Base-by-base conservation (phyloP, 2,888 invertebrate genomes). In the Lypha dubia region DNA sequence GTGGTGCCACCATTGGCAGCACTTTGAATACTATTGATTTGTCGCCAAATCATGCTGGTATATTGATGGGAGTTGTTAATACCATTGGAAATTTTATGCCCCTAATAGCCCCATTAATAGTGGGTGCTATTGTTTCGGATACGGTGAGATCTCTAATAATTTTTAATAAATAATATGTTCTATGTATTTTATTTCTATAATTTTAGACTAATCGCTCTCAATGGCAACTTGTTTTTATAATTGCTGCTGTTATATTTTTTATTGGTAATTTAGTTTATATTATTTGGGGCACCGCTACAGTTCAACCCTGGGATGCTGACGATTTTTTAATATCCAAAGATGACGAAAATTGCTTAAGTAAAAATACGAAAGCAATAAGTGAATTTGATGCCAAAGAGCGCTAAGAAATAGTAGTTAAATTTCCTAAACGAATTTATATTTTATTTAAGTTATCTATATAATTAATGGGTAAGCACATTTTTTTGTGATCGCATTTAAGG, bases 221-320 rank as follows among this genome's bases (percentile, higher is more conserved):
- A 88, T 97, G 97, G 97, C 94, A 94, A 84, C 94, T 94, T 76
- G 95, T 96, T n/a, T 97, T 97, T 91, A 94, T 95, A 89, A 93
- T 90, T 35, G 87, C 96, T 0, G 94, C 96, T 0, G 93, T 93
- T 13, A 92, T 96, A 9, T 96, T 96, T 89, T 93, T 95, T 83
- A 89, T 94, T 46, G 94, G 95, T 7, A 95, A 95, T 88, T 91
- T 95, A n/a, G 93, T 95, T 87, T 97, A 95, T 89, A 88, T 96
- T 6, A 89, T 95, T 3, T 96, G 95, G 90, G 94, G 95, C 13
- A 94, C 94, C 17, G 94, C 94, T 0, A 92, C 94, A 84, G 92
- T 93, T 0, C 96, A 96, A 88, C 90, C 93, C 0, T 97, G 96
- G 96, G 95, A 96, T 88, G 94, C 94, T 93, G 94, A 88, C 7